Evolutionary conservation across 92 coral and sea anemone genomes (phyloP), one percentile per base, ranked within the genome.

Genomic region (Porites evermanni): DNA sequence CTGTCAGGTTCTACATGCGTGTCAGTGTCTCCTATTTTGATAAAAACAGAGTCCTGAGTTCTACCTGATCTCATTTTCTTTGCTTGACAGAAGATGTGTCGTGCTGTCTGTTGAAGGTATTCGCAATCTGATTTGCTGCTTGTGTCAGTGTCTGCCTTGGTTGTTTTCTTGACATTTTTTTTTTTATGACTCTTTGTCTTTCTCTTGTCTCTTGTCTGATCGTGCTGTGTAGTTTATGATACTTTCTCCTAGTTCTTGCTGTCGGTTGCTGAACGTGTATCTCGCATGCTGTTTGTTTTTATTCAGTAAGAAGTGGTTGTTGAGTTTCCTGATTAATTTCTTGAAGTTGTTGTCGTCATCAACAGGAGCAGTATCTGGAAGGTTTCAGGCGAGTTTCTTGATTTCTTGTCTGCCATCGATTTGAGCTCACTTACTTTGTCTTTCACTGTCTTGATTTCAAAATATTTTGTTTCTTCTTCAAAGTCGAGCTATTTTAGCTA

Each of bases 401-500:
- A 91, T 79, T 79, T 93, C 96, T 67, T 58, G 64, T 83, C 94
- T 85, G 51, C 91, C 87, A 29, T 88, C 82, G 21, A 93, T 91
- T 91, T 89, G 14, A 85, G 88, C 63, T 86, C 94, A 52, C 89
- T 88, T n/a, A 88, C 78, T 78, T 81, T 87, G 85, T 88, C 92
- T 74, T 61, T 70, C n/a, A 89, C 66, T 53, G 79, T 77, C 58
- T 84, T 84, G 21, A 93, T 93, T 85, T 85, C 92, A 70, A 90
- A 88, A 67, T 93, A 88, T 64, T 71, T 61, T 73, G 86, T 86
- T 86, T 91, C 93, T 52, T 91, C 88, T 71, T 91, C 88, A 21
- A 88, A 88, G 77, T 93, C 94, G 12, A 88, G 79, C 97, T 94
- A 94, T 83, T 91, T 88, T 84, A 83, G 73, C 94, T 90, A 91